phyloP scores from a whole-genome alignment of 1,140 invertebrate genomes.

The Caenorhabditis inopinata region DNA sequence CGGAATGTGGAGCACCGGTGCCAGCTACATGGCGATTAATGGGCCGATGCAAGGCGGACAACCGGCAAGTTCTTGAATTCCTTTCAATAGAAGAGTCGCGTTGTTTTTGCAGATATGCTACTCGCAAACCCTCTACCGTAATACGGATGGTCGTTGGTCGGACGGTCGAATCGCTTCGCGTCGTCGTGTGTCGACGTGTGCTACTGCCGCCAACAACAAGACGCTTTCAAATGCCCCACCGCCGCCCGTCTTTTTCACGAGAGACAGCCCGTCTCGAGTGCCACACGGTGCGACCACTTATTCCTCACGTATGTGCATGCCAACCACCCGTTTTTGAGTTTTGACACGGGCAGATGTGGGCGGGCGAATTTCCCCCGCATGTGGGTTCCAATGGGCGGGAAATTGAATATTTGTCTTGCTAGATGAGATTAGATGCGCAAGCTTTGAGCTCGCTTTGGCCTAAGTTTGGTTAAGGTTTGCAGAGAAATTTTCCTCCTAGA shows the following conservation, averaged over 20 bases:
- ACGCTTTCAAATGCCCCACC: no score
- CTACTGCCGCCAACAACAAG: no score
- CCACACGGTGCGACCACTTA: constrained; percentile 6
- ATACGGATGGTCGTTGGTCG: constrained; percentile 47
- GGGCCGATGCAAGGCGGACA: neutral
- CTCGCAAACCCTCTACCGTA: constrained; percentile 43
- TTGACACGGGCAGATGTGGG: no score
- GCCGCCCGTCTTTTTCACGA: neutral
- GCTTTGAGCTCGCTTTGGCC: no score
- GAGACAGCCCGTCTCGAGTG: constrained; percentile 33
- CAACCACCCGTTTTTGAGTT: neutral
- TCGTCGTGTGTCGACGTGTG: neutral
- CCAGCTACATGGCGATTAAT: neutral
- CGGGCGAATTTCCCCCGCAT: no score
- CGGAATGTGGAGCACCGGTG: constrained; percentile 21
- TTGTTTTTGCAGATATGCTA: neutral
- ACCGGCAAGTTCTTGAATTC: neutral
- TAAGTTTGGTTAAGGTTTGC: no score
- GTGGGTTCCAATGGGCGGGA: no score
- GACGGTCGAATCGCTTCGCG: constrained; percentile 42
- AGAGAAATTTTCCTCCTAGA: no score
- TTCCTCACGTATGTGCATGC: constrained; percentile 20
- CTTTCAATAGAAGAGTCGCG: neutral
- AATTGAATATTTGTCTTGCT: no score
- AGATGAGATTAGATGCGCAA: no score